Conservation (phyloP, 1,140 invertebrate species). For the Polypedilum pembai region DNA sequence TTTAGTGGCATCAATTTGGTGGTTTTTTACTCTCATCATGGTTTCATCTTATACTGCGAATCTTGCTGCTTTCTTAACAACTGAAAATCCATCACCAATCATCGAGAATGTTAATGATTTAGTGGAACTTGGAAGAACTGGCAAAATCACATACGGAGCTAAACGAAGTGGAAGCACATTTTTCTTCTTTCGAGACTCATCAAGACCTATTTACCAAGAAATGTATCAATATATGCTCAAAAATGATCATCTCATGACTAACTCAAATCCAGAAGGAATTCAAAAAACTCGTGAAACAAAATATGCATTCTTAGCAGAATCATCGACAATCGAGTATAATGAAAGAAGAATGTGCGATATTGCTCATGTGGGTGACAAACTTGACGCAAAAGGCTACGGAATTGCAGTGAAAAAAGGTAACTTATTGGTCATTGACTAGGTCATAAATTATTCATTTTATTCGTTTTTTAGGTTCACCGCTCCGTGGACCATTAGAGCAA, state of each 20-base stretch:
- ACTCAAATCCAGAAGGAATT: conserved; percentile 41
- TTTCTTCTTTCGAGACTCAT: conserved; percentile 77
- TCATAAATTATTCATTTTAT: background rate
- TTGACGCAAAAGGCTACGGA: conserved; percentile 46
- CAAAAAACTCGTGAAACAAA: conserved; percentile 57
- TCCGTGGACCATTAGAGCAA: conserved; percentile 62
- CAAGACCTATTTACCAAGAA: conserved; percentile 75
- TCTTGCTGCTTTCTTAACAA: conserved; percentile 78
- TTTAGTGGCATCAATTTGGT: conserved; percentile 74
- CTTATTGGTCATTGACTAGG: background rate
- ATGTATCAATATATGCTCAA: conserved; percentile 84
- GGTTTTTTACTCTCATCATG: conserved; percentile 84
- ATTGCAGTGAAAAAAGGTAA: conserved; percentile 26
- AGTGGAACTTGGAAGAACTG: conserved; percentile 61
- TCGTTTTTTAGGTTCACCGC: conserved; percentile 57
- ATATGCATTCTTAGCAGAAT: conserved; percentile 88
- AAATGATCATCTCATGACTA: conserved; percentile 63
- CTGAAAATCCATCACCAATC: conserved; percentile 76
- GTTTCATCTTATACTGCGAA: conserved; percentile 86
- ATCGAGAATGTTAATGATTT: conserved; percentile 80
- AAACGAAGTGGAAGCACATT: conserved; percentile 69
- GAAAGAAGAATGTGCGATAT: conserved; percentile 80
- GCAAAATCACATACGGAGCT: conserved; percentile 70
- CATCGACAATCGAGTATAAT: conserved; percentile 75
- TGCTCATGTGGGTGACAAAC: conserved; percentile 76